Evolutionary conservation across 2,797 vertebrate genomes (phyloP).

Genomic region (Chloroceryle amazona): DNA sequence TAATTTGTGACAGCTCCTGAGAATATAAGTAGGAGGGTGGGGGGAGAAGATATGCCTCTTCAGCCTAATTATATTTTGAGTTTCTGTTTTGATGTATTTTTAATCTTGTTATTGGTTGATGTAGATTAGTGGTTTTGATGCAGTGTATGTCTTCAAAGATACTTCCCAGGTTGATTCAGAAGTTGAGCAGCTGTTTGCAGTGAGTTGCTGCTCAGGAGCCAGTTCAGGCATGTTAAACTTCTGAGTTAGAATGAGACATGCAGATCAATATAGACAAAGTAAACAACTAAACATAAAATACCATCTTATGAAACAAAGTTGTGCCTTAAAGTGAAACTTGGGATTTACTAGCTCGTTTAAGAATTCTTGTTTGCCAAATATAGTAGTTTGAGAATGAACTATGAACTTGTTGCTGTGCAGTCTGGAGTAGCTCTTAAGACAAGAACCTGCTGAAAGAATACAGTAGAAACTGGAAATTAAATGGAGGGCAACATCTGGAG

Average conservation of each 20-base stretch:
- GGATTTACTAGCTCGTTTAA: conserved; percentile 2
- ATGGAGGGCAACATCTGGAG: not conserved
- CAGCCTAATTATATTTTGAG: not conserved
- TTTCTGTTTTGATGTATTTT: conserved; percentile 56
- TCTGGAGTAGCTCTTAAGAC: not conserved
- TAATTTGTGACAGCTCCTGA: not conserved
- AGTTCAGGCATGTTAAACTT: not conserved
- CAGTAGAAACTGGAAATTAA: not conserved
- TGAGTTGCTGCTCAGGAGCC: not conserved
- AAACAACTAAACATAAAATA: not conserved
- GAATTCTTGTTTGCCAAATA: not conserved
- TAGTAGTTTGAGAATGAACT: not conserved
- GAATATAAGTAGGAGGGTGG: not conserved
- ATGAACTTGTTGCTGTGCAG: not conserved
- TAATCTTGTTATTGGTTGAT: not conserved
- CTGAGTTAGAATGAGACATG: not conserved
- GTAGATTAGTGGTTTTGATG: conserved; percentile 9
- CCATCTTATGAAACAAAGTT: not conserved
- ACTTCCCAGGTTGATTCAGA: not conserved
- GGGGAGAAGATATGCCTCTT: not conserved
- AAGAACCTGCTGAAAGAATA: conserved; percentile 9
- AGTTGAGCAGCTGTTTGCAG: not conserved
- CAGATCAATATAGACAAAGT: not conserved
- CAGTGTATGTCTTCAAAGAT: conserved; percentile 18
- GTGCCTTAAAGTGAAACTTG: not conserved